Conservation (phyloP, 2,113 vertebrate species). For the Oryzias curvinotus region DNA sequence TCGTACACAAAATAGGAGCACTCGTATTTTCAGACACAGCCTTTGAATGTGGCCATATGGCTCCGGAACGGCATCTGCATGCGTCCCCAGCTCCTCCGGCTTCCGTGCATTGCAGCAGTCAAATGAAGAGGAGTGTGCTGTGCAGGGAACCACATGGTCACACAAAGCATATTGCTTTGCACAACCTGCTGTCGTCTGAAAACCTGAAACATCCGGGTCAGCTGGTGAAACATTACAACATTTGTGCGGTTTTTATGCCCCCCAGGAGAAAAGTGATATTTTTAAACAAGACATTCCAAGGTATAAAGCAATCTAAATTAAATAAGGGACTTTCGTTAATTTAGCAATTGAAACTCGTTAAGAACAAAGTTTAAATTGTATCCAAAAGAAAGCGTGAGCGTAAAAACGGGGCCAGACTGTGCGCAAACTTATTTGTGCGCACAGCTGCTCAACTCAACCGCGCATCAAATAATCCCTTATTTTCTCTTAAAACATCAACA, state of each 20-base stretch:
- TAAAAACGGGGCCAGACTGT: too few species aligned
- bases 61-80: constrained; percentile 23
- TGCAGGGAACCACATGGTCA: constrained; percentile 19
- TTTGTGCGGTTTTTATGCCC: too few species aligned
- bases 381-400: too few species aligned
- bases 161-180: constrained; percentile 14
- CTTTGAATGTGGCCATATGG: constrained; percentile 44
- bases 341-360: constrained; percentile 3
- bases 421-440: background rate
- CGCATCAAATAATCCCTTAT: constrained; percentile 7
- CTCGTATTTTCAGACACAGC: constrained; percentile 37
- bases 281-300: too few species aligned
- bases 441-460: background rate
- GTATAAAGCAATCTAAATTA: background rate
- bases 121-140: constrained; percentile 25
- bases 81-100: constrained; percentile 18
- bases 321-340: background rate
- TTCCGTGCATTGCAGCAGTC: constrained; percentile 17
- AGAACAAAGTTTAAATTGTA: background rate
- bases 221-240: background rate
- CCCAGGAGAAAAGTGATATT: too few species aligned
- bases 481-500: constrained; percentile 20
- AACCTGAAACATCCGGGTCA: background rate
- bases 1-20: constrained; percentile 36
- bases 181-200: background rate